phyloP scores from a whole-genome alignment of 2,113 vertebrate genomes.

The Hypomesus transpacificus region DNA sequence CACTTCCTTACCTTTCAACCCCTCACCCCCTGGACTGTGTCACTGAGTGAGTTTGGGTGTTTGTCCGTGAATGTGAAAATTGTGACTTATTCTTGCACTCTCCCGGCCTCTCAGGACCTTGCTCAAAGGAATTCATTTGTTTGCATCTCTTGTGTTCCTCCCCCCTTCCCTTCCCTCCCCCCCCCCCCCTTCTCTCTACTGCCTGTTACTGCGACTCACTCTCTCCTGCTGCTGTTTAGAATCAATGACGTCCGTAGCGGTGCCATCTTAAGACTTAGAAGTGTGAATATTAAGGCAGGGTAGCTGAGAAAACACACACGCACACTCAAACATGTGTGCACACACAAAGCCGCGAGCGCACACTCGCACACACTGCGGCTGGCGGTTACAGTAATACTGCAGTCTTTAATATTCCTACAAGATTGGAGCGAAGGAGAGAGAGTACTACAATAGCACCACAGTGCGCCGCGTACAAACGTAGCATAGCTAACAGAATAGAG shows the following conservation, averaged over 20 bases:
- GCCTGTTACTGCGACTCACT: not conserved
- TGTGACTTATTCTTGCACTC: too few relatives aligned
- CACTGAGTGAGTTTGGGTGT: slow-evolving; percentile 10
- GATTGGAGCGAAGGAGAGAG: slow-evolving; percentile 8
- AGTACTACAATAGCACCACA: not conserved
- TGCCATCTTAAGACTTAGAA: not conserved
- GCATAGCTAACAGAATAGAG: too few relatives aligned
- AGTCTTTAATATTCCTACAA: slow-evolving; percentile 27
- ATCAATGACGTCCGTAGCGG: not conserved
- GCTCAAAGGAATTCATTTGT: not conserved
- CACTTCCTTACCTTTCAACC: too few relatives aligned
- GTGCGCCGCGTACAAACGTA: not conserved
- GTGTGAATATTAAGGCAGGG: slow-evolving; percentile 1
- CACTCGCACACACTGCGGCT: slow-evolving; percentile 8
- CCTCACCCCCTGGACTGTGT: not conserved
- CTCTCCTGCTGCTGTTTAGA: not conserved
- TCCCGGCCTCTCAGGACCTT: too few relatives aligned
- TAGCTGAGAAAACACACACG: not conserved
- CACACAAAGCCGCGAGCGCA: slow-evolving; percentile 11
- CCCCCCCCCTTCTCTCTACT: not conserved
- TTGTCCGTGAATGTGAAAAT: slow-evolving; percentile 3
- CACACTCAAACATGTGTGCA: not conserved
- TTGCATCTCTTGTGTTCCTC: not conserved
- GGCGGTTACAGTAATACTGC: slow-evolving; percentile 21
- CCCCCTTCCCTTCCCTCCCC: not conserved